Base-by-base conservation (phyloP, 53 echinoderm and acorn worm genomes). In the Paracentrotus lividus region DNA sequence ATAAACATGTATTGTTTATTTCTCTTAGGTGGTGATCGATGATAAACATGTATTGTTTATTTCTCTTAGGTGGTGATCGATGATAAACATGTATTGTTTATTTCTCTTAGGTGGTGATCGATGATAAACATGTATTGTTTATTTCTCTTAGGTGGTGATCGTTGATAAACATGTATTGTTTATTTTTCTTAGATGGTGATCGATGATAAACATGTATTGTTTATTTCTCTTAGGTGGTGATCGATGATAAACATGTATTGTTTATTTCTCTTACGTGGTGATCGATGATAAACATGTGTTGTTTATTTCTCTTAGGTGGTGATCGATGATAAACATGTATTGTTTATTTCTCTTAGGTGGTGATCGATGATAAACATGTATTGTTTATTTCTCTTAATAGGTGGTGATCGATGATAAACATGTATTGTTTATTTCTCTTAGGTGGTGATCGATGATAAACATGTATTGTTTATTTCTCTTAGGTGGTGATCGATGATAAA, bases 391-490 rank as follows among this genome's bases (percentile, higher is more conserved):
- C n/a, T 61, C 26, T 26, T 26, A 6, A 61, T 16, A 72, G 72
- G 34, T 72, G 72, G 72, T 72, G 72, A 72, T 72, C 72, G 72
- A 72, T 72, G 72, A 34, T 40, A 72, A 72, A 40, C 72, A 72
- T 72, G 34, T 72, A 0, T 10, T 61, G 61, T 24, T 55, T 20
- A 55, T 55, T 55, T 14, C 13, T 55, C 55, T 55, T 55, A 67
- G 67, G 67, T 67, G 67, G 67, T 67, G 88, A 57, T 92, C 34
- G 88, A 94, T 61, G 94, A 94, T 33, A 53, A 55, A 20, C 88
- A 88, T 75, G 44, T 94, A 2, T 36, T 94, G 52, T 72, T 94
- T 43, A 94, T 94, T 16, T 88, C 16, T 57, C 57, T 13, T 13
- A 57, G 21, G 57, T 57, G 36, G 77, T 92, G 58, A 92, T 92